Evolutionary conservation across 2,888 invertebrate genomes (phyloP).

Genomic region (Xylota sylvarum): DNA sequence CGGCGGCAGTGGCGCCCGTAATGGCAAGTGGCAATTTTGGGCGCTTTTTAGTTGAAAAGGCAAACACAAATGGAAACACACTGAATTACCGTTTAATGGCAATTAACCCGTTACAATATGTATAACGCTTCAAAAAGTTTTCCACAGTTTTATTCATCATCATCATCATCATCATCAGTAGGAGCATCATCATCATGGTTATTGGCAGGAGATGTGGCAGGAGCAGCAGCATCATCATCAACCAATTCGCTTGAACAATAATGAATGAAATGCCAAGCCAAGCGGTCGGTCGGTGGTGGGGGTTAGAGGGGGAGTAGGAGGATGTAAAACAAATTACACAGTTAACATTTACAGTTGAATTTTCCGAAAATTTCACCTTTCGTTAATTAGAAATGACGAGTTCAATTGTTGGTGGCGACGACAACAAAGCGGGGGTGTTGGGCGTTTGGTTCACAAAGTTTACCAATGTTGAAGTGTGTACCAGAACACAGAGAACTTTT

Average conservation of each 20-base stretch:
- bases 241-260: slow-evolving; percentile 63
- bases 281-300: background rate
- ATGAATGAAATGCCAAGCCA: slow-evolving; percentile 25
- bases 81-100: slow-evolving; percentile 63
- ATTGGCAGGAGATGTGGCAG: slow-evolving; percentile 49
- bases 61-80: slow-evolving; percentile 61
- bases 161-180: slow-evolving; percentile 37
- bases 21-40: slow-evolving; percentile 49
- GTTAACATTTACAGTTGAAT: slow-evolving; percentile 54
- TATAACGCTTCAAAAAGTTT: slow-evolving; percentile 68
- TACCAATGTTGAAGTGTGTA: slow-evolving; percentile 3
- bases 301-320: background rate
- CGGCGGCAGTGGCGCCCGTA: too few relatives aligned
- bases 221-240: slow-evolving; percentile 33
- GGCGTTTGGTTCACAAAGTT: slow-evolving; percentile 15
- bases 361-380: slow-evolving; percentile 53
- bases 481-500: slow-evolving; percentile 8
- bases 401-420: slow-evolving; percentile 35
- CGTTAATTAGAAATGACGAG: slow-evolving; percentile 68
- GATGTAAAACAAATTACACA: slow-evolving; percentile 64
- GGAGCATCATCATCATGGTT: slow-evolving; percentile 23
- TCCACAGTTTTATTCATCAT: slow-evolving; percentile 63
- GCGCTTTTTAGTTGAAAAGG: slow-evolving; percentile 65
- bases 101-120: slow-evolving; percentile 66
- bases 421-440: slow-evolving; percentile 4